Evolutionary conservation across 2,113 vertebrate species (phyloP).

Genomic region (Anoplopoma fimbria): DNA sequence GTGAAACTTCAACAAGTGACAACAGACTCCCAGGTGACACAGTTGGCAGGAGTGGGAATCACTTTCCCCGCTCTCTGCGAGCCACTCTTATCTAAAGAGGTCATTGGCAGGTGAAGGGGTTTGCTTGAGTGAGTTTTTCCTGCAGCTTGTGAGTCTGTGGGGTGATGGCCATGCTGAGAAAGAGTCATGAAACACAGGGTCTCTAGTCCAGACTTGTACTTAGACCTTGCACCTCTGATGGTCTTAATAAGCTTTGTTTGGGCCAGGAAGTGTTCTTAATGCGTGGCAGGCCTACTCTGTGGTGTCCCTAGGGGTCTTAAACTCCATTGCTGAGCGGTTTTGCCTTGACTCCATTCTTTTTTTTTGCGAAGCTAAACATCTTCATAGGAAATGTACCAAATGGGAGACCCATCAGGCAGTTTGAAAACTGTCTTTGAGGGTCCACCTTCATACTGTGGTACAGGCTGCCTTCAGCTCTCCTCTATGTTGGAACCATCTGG

Average conservation of each 20-base stretch:
- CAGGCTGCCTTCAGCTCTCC: slow-evolving; percentile 57
- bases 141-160: slow-evolving; percentile 40
- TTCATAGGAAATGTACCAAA: slow-evolving; percentile 35
- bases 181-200: slow-evolving; percentile 51
- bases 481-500: slow-evolving; percentile 70
- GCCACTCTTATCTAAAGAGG: slow-evolving; percentile 45
- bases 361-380: slow-evolving; percentile 37
- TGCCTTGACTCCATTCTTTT: slow-evolving; percentile 5
- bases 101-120: slow-evolving; percentile 54
- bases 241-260: slow-evolving; percentile 50
- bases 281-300: background rate
- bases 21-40: slow-evolving; percentile 26
- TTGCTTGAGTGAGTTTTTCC: slow-evolving; percentile 53
- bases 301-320: slow-evolving; percentile 33
- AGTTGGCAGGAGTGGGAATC: slow-evolving; percentile 19
- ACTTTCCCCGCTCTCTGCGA: slow-evolving; percentile 18
- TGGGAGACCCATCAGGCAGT: slow-evolving; percentile 49
- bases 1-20: slow-evolving; percentile 29
- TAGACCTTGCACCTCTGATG: slow-evolving; percentile 31
- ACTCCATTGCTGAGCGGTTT: slow-evolving; percentile 21
- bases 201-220: slow-evolving; percentile 27
- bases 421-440: slow-evolving; percentile 53
- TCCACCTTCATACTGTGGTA: slow-evolving; percentile 60
- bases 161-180: slow-evolving; percentile 46
- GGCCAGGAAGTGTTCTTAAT: slow-evolving; percentile 35